These are phyloP conservation scores for Grammatotria lemairii DNA, from an alignment of 2,113 vertebrate genomes.

Conservation along the genomic window DNA sequence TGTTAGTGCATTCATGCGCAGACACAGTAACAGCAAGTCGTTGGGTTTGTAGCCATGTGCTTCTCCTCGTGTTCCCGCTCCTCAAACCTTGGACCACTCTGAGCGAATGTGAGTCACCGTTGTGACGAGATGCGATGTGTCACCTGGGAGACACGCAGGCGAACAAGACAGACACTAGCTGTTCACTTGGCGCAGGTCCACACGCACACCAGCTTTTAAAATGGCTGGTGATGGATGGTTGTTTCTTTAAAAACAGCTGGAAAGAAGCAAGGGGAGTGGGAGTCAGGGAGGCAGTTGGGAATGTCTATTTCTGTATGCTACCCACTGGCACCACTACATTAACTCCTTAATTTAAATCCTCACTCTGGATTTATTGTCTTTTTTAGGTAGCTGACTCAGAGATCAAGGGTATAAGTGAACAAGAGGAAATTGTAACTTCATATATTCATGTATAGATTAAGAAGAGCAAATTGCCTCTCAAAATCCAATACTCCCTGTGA, in stretches of 20 bases:
- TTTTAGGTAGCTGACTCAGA: background rate
- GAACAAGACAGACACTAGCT: conserved; percentile 26
- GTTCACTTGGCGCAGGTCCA: conserved; percentile 26
- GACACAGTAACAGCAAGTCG: background rate
- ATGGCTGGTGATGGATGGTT: conserved; percentile 19
- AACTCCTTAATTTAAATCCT: conserved; percentile 6
- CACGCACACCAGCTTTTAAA: background rate
- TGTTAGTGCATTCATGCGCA: background rate
- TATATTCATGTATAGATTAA: background rate
- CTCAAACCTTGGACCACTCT: background rate
- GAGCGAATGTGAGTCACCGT: conserved; percentile 1
- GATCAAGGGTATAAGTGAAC: background rate
- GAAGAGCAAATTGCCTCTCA: background rate
- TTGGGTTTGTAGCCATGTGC: background rate
- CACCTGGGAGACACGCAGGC: conserved; percentile 25
- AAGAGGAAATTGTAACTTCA: background rate
- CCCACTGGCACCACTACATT: conserved; percentile 16
- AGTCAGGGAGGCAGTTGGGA: background rate
- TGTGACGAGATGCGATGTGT: conserved; percentile 42
- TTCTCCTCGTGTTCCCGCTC: background rate
- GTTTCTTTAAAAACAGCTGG: conserved; percentile 37
- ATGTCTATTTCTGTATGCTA: conserved; percentile 16
- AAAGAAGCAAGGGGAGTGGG: background rate
- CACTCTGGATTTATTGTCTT: background rate
- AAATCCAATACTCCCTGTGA: background rate